Evolutionary conservation across 2,797 vertebrate species (phyloP).

Genomic region (Knipowitschia caucasica): DNA sequence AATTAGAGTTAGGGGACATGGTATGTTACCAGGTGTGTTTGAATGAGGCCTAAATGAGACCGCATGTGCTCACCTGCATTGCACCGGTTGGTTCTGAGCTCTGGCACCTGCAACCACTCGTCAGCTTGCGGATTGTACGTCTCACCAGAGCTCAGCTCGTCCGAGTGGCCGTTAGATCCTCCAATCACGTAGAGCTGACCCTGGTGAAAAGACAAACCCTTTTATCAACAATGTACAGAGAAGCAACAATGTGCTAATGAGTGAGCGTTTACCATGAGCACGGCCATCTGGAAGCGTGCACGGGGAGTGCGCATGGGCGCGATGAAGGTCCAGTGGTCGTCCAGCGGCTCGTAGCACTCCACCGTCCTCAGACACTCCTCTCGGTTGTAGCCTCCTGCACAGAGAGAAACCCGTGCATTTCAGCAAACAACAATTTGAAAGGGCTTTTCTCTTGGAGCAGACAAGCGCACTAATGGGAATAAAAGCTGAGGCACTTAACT

Average conservation of each 20-base stretch:
- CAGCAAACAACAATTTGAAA: too few relatives aligned
- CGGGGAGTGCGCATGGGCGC: conserved; percentile 95
- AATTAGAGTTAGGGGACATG: too few relatives aligned
- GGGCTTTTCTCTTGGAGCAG: too few relatives aligned
- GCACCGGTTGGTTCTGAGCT: conserved; percentile 95
- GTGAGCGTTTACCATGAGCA: conserved; percentile 90
- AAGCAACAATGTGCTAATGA: too few relatives aligned
- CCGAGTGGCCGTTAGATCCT: conserved; percentile 95
- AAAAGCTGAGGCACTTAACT: too few relatives aligned
- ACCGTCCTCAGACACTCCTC: conserved; percentile 97
- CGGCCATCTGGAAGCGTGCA: conserved; percentile 98
- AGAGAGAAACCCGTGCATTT: background rate
- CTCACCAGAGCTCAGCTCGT: conserved; percentile 95
- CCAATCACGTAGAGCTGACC: conserved; percentile 95
- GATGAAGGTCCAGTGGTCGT: conserved; percentile 90
- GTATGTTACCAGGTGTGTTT: too few relatives aligned
- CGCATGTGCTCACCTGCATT: conserved; percentile 95
- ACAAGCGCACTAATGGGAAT: too few relatives aligned
- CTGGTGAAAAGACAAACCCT: conserved; percentile 58
- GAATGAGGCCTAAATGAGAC: too few relatives aligned
- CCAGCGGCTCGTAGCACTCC: conserved; percentile 90
- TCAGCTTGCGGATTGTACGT: conserved; percentile 86
- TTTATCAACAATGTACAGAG: background rate
- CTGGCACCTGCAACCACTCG: conserved; percentile 91
- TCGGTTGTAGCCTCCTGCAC: conserved; percentile 92